Conservation (phyloP, 2,888 invertebrate genomes). For the Lithophane ornitopus region DNA sequence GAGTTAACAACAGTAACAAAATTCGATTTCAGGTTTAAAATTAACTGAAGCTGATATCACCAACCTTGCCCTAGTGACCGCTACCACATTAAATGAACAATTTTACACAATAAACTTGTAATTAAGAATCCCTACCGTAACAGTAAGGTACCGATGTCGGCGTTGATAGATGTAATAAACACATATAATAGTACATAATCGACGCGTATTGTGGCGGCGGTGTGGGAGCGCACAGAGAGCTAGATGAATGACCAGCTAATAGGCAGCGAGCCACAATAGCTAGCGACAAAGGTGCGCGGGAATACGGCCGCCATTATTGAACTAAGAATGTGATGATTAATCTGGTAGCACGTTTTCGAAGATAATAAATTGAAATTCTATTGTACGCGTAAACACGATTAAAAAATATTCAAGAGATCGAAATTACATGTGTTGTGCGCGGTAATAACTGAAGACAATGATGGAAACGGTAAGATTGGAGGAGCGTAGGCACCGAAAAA, state of each 20-base stretch:
- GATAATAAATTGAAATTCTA: slow-evolving; percentile 68
- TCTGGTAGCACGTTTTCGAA: slow-evolving; percentile 67
- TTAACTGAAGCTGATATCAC: not conserved
- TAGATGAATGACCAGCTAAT: slow-evolving; percentile 82
- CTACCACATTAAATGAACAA: slow-evolving; percentile 35
- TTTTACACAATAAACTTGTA: slow-evolving; percentile 63
- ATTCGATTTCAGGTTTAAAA: slow-evolving; percentile 4
- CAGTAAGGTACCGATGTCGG: slow-evolving; percentile 69
- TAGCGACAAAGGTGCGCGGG: slow-evolving; percentile 73
- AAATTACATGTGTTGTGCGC: slow-evolving; percentile 34
- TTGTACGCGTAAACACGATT: slow-evolving; percentile 62
- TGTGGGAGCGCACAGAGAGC: slow-evolving; percentile 74
- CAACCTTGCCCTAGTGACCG: slow-evolving; percentile 11
- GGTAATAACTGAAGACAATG: slow-evolving; percentile 32
- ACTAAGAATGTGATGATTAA: slow-evolving; percentile 72
- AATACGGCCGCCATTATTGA: slow-evolving; percentile 67
- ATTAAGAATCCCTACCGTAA: slow-evolving; percentile 66
- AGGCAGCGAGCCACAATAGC: slow-evolving; percentile 69
- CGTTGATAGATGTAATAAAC: slow-evolving; percentile 81
- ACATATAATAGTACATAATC: slow-evolving; percentile 84
- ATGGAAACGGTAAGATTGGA: slow-evolving; percentile 10
- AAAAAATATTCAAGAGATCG: slow-evolving; percentile 51
- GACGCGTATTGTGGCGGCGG: slow-evolving; percentile 77
- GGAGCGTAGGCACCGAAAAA: slow-evolving; percentile 3
- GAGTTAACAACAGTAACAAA: not conserved